Conservation (phyloP, 2,888 invertebrate genomes). For the Cyclophora punctaria region DNA sequence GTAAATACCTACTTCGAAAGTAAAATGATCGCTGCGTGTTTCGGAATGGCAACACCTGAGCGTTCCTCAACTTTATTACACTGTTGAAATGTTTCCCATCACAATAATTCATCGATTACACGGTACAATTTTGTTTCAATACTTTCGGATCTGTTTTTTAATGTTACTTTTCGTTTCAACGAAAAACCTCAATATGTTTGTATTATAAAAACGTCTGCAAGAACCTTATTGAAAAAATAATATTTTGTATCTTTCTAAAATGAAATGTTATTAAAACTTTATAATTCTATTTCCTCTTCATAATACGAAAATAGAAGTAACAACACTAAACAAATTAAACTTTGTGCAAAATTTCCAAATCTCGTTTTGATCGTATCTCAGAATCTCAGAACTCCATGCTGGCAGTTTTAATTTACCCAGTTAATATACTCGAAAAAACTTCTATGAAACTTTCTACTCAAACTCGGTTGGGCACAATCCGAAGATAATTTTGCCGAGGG, state of each 20-base stretch:
- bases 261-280: too few relatives aligned
- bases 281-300: too few relatives aligned
- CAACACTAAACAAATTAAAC: slow-evolving; percentile 19
- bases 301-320: slow-evolving; percentile 5
- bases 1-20: slow-evolving; percentile 13
- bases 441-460: slow-evolving; percentile 24
- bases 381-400: slow-evolving; percentile 15
- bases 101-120: too few relatives aligned
- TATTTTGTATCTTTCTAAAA: too few relatives aligned
- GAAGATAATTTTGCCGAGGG: slow-evolving; percentile 42
- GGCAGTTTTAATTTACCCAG: slow-evolving; percentile 39
- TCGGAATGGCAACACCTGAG: not conserved
- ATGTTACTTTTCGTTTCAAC: too few relatives aligned
- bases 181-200: too few relatives aligned
- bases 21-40: slow-evolving; percentile 15
- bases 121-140: too few relatives aligned
- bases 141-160: too few relatives aligned
- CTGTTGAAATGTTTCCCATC: slow-evolving; percentile 1
- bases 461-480: slow-evolving; percentile 38
- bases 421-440: slow-evolving; percentile 31
- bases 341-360: slow-evolving; percentile 14
- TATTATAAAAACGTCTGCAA: too few relatives aligned
- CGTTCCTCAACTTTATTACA: too few relatives aligned
- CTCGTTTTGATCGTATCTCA: slow-evolving; percentile 19
- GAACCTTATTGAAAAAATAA: too few relatives aligned